A percentile compares a stretch with the other conserved stretches of the same genome.
Evolutionary conservation across 2,797 vertebrate genomes (phyloP).

Genomic region (Falco peregrinus): DNA sequence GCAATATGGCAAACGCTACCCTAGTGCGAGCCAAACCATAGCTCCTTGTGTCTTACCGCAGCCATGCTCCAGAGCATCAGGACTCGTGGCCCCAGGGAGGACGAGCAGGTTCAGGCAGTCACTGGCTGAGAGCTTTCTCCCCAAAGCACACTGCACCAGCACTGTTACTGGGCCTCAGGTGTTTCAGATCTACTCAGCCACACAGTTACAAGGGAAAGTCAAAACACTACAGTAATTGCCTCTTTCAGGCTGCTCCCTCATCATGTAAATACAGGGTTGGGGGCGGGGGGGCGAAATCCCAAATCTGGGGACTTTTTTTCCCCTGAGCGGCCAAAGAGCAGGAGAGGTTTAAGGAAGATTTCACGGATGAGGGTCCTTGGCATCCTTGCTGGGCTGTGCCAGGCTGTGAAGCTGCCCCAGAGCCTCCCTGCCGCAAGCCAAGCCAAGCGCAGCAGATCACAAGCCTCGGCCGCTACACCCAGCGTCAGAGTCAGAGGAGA

Average conservation of each 20-base stretch:
- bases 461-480: background rate
- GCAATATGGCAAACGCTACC: rapidly evolving
- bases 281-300: too few relatives aligned
- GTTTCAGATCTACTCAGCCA: background rate
- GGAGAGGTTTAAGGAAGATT: background rate
- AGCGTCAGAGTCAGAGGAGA: background rate
- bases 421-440: background rate
- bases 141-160: background rate
- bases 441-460: rapidly evolving
- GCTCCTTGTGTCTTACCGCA: background rate
- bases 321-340: background rate
- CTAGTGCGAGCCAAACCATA: background rate
- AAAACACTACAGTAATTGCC: background rate
- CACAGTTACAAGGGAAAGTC: background rate
- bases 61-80: background rate
- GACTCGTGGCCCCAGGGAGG: rapidly evolving
- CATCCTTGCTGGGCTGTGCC: background rate
- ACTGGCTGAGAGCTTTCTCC: background rate
- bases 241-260: background rate
- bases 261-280: background rate
- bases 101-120: rapidly evolving
- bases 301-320: background rate
- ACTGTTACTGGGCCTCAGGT: rapidly evolving
- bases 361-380: rapidly evolving
- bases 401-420: background rate